phyloP scores from a whole-genome alignment of 2,888 invertebrate genomes.

The Mimas tiliae region DNA sequence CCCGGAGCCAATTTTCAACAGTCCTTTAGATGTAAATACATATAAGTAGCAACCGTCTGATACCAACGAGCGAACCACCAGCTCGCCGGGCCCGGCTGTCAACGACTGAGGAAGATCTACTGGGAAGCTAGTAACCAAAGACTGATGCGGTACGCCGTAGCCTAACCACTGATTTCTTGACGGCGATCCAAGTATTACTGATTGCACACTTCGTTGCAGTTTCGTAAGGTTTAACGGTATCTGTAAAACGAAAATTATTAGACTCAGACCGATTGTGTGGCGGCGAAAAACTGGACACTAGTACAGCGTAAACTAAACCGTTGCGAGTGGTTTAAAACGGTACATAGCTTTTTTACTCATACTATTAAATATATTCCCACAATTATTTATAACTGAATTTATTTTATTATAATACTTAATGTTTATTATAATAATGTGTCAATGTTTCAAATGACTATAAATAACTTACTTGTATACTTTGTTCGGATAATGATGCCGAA shows the following conservation, averaged over 20 bases:
- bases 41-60: constrained; percentile 97
- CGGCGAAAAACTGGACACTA: too few relatives aligned
- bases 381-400: not conserved
- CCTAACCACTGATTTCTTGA: constrained; percentile 94
- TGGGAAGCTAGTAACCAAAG: constrained; percentile 88
- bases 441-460: not conserved
- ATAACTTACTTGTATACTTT: constrained; percentile 89
- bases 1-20: constrained; percentile 97
- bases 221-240: constrained; percentile 93
- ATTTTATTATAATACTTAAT: not conserved
- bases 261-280: not conserved
- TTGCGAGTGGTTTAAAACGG: too few relatives aligned
- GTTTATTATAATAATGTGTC: too few relatives aligned
- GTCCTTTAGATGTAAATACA: constrained; percentile 92
- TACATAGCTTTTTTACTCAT: too few relatives aligned
- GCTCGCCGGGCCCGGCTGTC: constrained; percentile 63
- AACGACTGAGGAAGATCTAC: constrained; percentile 71
- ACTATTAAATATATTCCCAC: not conserved
- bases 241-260: constrained; percentile 64
- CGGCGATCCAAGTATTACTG: constrained; percentile 93
- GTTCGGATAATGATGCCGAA: constrained; percentile 89
- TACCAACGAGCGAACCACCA: constrained; percentile 87
- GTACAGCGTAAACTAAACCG: too few relatives aligned
- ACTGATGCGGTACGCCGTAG: constrained; percentile 92
- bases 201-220: constrained; percentile 95